Evolutionary conservation across 1,140 invertebrate species (phyloP), one percentile per base, ranked within the genome.

Genomic region (Aphis gossypii): DNA sequence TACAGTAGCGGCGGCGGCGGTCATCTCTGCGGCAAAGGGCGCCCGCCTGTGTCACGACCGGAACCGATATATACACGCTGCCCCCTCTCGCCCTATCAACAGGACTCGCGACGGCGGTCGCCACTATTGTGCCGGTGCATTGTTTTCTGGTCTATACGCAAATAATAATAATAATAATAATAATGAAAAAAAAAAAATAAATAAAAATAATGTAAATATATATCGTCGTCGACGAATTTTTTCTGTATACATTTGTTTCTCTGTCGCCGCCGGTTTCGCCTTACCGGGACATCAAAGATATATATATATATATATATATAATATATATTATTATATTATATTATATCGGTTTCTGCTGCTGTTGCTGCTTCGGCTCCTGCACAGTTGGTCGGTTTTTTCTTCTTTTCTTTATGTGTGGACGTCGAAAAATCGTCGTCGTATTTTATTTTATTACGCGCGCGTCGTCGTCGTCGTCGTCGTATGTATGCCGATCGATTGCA

Each of bases 31-130:
- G 86, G 86, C 86, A 87, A 87, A 87, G 86, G 86, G 86, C 86
- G 86, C 86, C 86, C 86, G 86, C 44, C 86, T 46, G 86, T n/a
- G 86, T 87, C 86, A 87, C 86, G 86, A 87, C 86, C 86, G 86
- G 86, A 87, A 87, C 44, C 38, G 35, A 41, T 84, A 25, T 44
- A 38, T 44, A 41, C 35, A 30, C 35, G 35, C 30, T 9, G 5
- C 76, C 76, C 76, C 76, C 76, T 18, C n/a, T n/a, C 60, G 30
- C 35, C 41, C 83, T 38, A 14, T 82, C n/a, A 20, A 44, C 14
- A 23, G 20, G 18, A 82, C 20, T 38, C 82, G 21, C 83, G 23
- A 21, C 83, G 82, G 20, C 38, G 38, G 82, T 9, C 21, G 41
- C 83, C 83, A 44, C 23, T 86, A 44, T 86, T 46, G 84, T 44